Evolutionary conservation across 2,888 invertebrate species (phyloP), one percentile per base, ranked within the genome.

Genomic region (Papilio demoleus): DNA sequence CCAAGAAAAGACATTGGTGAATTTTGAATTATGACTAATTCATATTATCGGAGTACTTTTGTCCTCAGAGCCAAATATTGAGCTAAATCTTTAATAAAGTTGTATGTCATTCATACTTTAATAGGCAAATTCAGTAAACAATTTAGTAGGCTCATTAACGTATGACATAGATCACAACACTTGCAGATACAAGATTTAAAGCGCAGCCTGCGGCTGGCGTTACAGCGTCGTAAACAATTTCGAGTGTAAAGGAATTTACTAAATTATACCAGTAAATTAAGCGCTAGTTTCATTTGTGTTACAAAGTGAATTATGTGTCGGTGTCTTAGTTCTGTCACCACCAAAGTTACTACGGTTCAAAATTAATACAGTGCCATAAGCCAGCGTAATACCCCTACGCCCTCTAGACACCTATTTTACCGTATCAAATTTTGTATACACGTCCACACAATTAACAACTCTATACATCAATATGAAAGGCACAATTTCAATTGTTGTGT

Each of bases 321-420:
- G 89, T 92, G 91, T 92, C 92, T 92, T 91, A 91, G 91, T 90
- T 91, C 92, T 92, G 92, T 92, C 92, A 91, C 91, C 91, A 83
- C 87, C 86, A 87, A 92, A 92, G 87, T 92, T 91, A 92, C 92
- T 88, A 90, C 90, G 92, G 92, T 92, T 91, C 91, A 92, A 91
- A 92, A 92, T 92, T 92, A 92, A 92, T 92, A 92, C 92, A 91
- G 86, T 88, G 86, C 91, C 90, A 92, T 92, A 92, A 92, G 91
- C 90, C 88, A 86, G 82, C 88, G 86, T 85, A 91, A 92, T 90
- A 88, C 90, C 85, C 81, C 80, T 78, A 80, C 81, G 77, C 80
- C 79, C 81, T 82, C 79, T 76, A 86, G 83, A 85, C 87, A 87
- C 82, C 86, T 88, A 88, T 76, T 88, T 87, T 82, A 82, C 87